A percentile compares a stretch with the other conserved stretches of the same genome.
Evolutionary conservation across 2,113 vertebrate species (phyloP).

Genomic region (Callionymus lyra): DNA sequence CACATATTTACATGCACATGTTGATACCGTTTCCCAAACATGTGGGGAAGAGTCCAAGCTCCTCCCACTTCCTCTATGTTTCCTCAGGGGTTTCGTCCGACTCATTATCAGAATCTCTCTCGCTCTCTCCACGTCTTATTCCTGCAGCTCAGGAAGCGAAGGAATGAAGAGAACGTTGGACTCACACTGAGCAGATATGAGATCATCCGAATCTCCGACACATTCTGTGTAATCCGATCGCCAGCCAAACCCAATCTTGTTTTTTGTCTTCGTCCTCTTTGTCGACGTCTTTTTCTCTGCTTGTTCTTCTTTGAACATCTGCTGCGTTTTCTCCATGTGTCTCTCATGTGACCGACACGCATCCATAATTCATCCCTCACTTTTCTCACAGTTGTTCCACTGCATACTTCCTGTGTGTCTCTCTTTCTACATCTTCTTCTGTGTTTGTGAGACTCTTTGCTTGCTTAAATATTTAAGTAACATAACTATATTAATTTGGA

Average conservation of each 20-base stretch:
- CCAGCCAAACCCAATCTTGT: too few species aligned
- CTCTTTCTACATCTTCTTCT: constrained; percentile 14
- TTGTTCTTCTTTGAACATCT: constrained; percentile 29
- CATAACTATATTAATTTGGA: constrained; percentile 23
- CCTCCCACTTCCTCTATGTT: constrained; percentile 42
- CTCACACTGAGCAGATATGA: constrained; percentile 32
- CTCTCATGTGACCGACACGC: constrained; percentile 27
- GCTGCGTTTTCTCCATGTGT: constrained; percentile 25
- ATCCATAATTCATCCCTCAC: constrained; percentile 46
- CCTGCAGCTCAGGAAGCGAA: constrained; percentile 46
- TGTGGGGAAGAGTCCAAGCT: neutral
- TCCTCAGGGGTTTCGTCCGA: constrained; percentile 32
- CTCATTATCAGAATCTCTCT: constrained; percentile 11
- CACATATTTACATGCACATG: too few species aligned
- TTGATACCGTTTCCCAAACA: too few species aligned
- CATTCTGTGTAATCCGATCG: neutral
- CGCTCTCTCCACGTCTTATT: constrained; percentile 16
- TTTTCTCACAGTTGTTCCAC: constrained; percentile 26
- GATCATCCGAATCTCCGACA: constrained; percentile 5
- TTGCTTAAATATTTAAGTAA: constrained; percentile 15
- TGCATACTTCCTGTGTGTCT: constrained; percentile 39
- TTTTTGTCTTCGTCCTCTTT: constrained; percentile 5
- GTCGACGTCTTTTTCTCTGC: constrained; percentile 14
- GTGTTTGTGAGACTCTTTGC: neutral
- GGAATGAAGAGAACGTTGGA: constrained; percentile 26